Evolutionary conservation across 2,113 vertebrate genomes (phyloP).

Genomic region (Physeter macrocephalus): DNA sequence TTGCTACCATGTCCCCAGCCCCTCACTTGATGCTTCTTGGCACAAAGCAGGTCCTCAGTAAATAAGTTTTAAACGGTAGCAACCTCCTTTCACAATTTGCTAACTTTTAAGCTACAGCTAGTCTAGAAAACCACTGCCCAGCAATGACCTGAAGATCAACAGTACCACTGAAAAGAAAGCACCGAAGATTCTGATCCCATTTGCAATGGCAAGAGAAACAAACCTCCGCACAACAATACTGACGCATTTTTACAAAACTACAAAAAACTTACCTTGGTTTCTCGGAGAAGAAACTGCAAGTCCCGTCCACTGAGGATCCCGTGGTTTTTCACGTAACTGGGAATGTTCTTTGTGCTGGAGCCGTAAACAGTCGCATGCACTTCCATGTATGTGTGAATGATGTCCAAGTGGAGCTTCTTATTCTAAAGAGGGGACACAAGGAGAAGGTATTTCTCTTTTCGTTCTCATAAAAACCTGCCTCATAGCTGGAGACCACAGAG

Average conservation of each 20-base stretch:
- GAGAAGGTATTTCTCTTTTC: neutral
- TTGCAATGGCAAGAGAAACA: neutral
- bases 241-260: neutral
- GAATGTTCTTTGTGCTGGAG: conserved; percentile 92
- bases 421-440: conserved; percentile 81
- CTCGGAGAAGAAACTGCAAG: conserved; percentile 95
- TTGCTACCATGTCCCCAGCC: neutral
- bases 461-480: neutral
- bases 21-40: too few relatives aligned
- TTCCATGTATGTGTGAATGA: conserved; percentile 96
- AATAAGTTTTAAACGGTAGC: neutral
- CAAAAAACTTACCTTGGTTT: conserved; percentile 87
- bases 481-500: neutral
- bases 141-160: neutral
- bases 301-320: conserved; percentile 97
- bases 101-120: neutral
- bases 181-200: neutral
- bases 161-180: neutral
- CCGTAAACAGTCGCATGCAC: conserved; percentile 97
- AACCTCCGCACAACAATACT: neutral
- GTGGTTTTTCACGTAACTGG: conserved; percentile 95
- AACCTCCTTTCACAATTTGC: neutral
- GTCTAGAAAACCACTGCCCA: neutral
- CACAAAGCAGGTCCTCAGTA: neutral
- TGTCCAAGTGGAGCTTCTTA: conserved; percentile 93